phyloP scores from a whole-genome alignment of 92 coral and sea anemone species.

The Palythoa caribaeorum region DNA sequence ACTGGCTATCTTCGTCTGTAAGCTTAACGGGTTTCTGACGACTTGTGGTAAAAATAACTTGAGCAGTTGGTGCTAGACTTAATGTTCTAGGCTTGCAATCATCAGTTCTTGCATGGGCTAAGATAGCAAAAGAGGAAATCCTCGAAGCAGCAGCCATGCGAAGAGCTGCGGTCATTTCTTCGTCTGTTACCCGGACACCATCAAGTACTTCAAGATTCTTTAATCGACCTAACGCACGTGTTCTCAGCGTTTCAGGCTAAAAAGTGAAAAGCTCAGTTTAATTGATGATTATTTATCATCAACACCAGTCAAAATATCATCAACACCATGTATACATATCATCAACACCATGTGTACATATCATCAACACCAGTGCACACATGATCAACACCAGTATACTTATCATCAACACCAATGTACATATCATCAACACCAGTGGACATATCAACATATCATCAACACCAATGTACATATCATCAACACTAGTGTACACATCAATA shows the following conservation, averaged over 20 bases:
- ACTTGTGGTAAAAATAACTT: constrained; percentile 76
- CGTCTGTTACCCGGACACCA: constrained; percentile 75
- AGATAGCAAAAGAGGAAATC: constrained; percentile 89
- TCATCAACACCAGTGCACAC: too few relatives aligned
- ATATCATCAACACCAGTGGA: not conserved
- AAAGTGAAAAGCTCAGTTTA: not conserved
- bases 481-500: too few relatives aligned
- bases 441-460: not conserved
- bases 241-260: constrained; percentile 84
- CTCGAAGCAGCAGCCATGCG: constrained; percentile 96
- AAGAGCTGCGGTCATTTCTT: constrained; percentile 83
- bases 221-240: constrained; percentile 89
- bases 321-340: not conserved
- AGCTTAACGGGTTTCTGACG: constrained; percentile 78
- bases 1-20: constrained; percentile 89
- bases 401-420: too few relatives aligned
- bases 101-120: constrained; percentile 96
- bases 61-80: constrained; percentile 89
- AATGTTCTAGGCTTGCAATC: constrained; percentile 81
- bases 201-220: constrained; percentile 85
- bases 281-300: not conserved
- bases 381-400: too few relatives aligned
- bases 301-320: not conserved
- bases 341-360: not conserved
- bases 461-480: too few relatives aligned